These are phyloP conservation scores for Enteromius paludinosus DNA, from an alignment of 2,797 vertebrate species.

Conservation along the genomic window DNA sequence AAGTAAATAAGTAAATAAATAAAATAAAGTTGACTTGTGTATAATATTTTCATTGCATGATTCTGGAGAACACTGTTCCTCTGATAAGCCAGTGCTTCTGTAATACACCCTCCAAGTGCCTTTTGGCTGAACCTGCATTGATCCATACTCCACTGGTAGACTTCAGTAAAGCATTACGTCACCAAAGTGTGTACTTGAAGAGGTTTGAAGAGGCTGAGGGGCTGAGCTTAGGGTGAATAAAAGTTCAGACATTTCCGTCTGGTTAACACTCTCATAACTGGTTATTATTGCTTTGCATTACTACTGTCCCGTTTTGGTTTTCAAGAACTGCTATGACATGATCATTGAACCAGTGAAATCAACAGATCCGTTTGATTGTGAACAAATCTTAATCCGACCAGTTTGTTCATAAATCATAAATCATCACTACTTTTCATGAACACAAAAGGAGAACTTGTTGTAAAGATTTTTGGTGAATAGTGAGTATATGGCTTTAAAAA, in stretches of 20 bases:
- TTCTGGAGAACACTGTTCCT: not conserved
- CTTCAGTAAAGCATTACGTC: not conserved
- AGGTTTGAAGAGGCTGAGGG: not conserved
- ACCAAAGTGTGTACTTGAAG: not conserved
- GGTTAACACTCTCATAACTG: not conserved
- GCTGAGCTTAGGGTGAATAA: not conserved
- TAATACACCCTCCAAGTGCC: not conserved
- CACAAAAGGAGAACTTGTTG: not conserved
- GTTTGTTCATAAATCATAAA: not conserved
- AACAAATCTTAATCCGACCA: not conserved
- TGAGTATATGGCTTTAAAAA: not conserved
- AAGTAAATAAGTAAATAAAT: not conserved
- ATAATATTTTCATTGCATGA: too few species aligned
- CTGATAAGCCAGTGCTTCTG: not conserved
- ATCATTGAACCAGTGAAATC: not conserved
- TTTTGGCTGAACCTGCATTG: not conserved
- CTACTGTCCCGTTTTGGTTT: not conserved
- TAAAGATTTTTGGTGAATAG: not conserved
- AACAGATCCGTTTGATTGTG: not conserved
- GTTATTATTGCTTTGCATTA: not conserved
- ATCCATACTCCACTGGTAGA: not conserved
- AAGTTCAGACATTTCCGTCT: constrained; percentile 1
- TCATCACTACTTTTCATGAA: not conserved
- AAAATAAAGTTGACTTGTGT: not conserved
- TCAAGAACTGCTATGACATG: not conserved